Percentiles rank a stretch among this genome's conserved stretches.
Evolutionary conservation across 2,113 vertebrate species (phyloP).

Genomic region (Trochalopteron elliotii): DNA sequence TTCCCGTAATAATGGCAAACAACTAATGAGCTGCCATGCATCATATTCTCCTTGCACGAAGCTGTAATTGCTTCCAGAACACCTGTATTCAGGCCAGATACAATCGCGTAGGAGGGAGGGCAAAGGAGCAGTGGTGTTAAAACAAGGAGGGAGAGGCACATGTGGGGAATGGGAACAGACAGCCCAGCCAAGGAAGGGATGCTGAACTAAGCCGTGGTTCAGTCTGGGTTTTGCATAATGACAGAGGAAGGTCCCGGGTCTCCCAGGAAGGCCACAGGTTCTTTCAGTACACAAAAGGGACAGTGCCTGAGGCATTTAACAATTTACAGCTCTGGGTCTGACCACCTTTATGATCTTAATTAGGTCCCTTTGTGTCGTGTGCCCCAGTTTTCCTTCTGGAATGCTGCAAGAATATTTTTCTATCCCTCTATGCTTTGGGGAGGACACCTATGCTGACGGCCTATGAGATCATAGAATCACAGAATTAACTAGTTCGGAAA

Average conservation of each 20-base stretch:
- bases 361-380: background rate
- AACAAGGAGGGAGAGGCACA: background rate
- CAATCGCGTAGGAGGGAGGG: background rate
- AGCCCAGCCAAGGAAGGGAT: background rate
- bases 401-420: background rate
- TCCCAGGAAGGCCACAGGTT: background rate
- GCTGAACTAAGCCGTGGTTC: background rate
- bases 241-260: background rate
- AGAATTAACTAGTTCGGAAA: background rate
- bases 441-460: background rate
- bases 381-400: background rate
- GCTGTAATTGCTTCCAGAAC: slow-evolving; percentile 47
- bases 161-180: background rate
- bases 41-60: background rate
- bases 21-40: slow-evolving; percentile 11
- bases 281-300: background rate
- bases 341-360: background rate
- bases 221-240: background rate
- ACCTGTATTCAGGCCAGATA: slow-evolving; percentile 22
- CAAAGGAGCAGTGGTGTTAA: background rate
- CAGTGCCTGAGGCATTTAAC: background rate
- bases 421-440: background rate
- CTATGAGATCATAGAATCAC: background rate
- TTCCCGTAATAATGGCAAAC: background rate
- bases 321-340: background rate